Base-by-base conservation (phyloP, 1,140 invertebrate species). In the Cyclina sinensis region DNA sequence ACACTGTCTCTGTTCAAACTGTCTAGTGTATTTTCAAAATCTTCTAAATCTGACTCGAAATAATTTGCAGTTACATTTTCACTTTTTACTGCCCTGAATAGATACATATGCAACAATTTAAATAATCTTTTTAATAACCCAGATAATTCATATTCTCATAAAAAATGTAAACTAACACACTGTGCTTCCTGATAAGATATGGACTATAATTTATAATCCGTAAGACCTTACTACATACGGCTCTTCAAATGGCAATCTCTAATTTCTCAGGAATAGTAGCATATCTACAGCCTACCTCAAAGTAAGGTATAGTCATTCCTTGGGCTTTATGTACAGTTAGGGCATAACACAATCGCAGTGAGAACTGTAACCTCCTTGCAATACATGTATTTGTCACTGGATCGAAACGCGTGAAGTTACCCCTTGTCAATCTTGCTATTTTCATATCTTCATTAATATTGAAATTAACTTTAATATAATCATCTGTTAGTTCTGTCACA, bases 401-500 rank as follows among this genome's bases (percentile, higher is more conserved):
- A 76, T 76, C 73, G 30, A 48, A 32, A 9, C 24, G 24, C 7
- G 73, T 76, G 24, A 76, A 76, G 12, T 68, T 68, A 37, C 35
- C 9, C 11, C 24, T 32, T 4, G 9, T 18, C 21, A 68, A 68
- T n/a, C 51, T 54, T 14, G 39, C 21, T 30, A 30, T 18, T 54
- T 54, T 54, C 18, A 3, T 12, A 12, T 54, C 4, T 54, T 32
- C 24, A 74, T 9, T 24, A 9, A n/a, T 21, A 30, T 21, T 18
- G 74, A 85, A 85, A 51, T 74, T 30, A 7, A 85, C 70, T 9
- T 43, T 21, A 18, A 86, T 78, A 27, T n/a, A 5, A 27, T 27
- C n/a, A 24, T 62, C 57, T 2, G n/a, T 62, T 0, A 62, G n/a
- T 27, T 78, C 46, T n/a, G 73, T 86, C 7, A 86, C 84, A 46